phyloP scores from a whole-genome alignment of 2,113 vertebrate species.

The Copsychus sechellarum region DNA sequence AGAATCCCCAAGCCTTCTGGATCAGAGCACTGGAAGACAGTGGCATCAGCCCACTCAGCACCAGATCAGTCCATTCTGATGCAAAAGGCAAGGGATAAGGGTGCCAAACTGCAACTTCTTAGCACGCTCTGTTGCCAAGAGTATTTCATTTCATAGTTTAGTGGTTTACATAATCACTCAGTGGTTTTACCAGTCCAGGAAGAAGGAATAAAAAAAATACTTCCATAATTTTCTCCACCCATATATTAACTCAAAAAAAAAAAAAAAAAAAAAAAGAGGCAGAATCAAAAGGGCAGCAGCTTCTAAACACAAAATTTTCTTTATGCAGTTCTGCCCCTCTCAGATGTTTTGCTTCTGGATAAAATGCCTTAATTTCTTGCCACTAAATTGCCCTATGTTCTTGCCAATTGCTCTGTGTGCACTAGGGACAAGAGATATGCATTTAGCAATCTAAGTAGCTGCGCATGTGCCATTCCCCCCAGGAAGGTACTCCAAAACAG shows the following conservation, averaged over 20 bases:
- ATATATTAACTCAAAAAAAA: neutral
- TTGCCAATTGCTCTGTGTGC: neutral
- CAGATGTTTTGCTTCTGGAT: neutral
- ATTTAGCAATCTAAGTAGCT: neutral
- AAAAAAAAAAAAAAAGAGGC: neutral
- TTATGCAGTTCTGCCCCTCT: neutral
- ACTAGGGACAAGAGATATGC: neutral
- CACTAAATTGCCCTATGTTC: neutral
- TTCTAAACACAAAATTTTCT: neutral
- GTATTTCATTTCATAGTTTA: conserved; percentile 16
- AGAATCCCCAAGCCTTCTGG: neutral
- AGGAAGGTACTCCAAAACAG: neutral
- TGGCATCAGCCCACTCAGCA: neutral
- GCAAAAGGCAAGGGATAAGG: neutral
- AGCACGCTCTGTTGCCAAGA: neutral
- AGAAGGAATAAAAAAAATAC: neutral
- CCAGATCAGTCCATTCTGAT: neutral
- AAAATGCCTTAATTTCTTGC: neutral
- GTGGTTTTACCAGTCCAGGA: conserved; percentile 50
- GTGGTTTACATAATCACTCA: conserved; percentile 40
- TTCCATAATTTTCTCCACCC: conserved; percentile 35
- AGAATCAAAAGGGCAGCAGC: conserved; percentile 30
- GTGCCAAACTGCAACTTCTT: neutral
- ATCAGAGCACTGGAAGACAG: neutral
- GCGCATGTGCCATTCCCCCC: neutral